Conservation (phyloP, 2,113 vertebrate genomes). For the Nesospiza acunhae region DNA sequence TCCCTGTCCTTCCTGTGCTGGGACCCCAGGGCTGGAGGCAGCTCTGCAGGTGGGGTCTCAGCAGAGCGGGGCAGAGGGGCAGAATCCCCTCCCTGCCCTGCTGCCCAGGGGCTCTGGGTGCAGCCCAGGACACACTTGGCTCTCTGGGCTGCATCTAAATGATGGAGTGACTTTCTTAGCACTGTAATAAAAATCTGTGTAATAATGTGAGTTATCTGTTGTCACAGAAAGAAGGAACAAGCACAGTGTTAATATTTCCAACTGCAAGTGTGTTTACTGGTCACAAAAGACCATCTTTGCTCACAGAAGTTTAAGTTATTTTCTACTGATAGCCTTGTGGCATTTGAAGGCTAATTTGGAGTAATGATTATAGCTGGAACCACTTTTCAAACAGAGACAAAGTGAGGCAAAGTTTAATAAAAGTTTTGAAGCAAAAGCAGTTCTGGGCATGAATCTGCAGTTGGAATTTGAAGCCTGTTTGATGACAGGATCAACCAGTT, state of each 20-base stretch:
- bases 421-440: neutral
- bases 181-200: neutral
- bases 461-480: neutral
- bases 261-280: neutral
- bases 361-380: neutral
- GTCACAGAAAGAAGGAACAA: neutral
- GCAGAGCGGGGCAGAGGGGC: neutral
- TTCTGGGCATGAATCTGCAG: neutral
- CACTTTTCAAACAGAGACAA: neutral
- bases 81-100: neutral
- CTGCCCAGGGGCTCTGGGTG: neutral
- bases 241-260: neutral
- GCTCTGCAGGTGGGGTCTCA: neutral
- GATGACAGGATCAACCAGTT: neutral
- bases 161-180: neutral
- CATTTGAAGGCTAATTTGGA: neutral
- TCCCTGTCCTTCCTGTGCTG: neutral
- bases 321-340: neutral
- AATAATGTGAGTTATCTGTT: neutral
- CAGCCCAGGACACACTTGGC: neutral
- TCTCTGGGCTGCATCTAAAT: neutral
- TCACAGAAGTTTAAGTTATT: neutral
- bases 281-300: neutral
- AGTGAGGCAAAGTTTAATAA: neutral
- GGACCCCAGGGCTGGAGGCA: neutral